Percentiles rank a stretch among this genome's conserved stretches.
phyloP scores from a whole-genome alignment of 2,113 vertebrate species.

The Microcebus ravelobensis region DNA sequence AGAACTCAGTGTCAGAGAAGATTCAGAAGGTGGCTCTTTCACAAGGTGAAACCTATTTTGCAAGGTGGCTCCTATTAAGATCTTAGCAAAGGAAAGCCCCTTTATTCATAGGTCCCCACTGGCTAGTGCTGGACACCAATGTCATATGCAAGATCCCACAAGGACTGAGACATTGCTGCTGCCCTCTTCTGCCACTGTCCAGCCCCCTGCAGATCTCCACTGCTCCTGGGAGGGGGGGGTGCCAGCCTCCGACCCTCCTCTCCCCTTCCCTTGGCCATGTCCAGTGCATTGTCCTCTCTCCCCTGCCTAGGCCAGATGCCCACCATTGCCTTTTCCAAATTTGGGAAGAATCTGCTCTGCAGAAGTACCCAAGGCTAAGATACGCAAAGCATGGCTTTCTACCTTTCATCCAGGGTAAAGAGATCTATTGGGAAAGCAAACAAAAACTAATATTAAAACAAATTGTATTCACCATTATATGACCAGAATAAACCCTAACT shows the following conservation, averaged over 20 bases:
- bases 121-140: not conserved
- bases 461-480: not conserved
- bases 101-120: not conserved
- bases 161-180: not conserved
- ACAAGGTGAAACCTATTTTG: no score
- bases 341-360: not conserved
- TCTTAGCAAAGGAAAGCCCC: not conserved
- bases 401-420: not conserved
- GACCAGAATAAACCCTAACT: not conserved
- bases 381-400: not conserved
- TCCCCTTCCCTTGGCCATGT: not conserved
- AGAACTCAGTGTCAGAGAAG: not conserved
- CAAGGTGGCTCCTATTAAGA: no score
- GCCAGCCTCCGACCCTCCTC: accelerated
- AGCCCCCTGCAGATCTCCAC: not conserved
- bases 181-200: not conserved
- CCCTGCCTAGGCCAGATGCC: not conserved
- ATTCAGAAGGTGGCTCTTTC: not conserved
- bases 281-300: not conserved
- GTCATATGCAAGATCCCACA: not conserved
- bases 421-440: not conserved
- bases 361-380: not conserved
- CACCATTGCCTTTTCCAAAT: not conserved
- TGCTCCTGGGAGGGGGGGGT: accelerated
- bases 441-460: not conserved